These are phyloP conservation scores for Drosophila nikananu DNA, from an alignment of 1,140 invertebrate species.

Conservation along the genomic window DNA sequence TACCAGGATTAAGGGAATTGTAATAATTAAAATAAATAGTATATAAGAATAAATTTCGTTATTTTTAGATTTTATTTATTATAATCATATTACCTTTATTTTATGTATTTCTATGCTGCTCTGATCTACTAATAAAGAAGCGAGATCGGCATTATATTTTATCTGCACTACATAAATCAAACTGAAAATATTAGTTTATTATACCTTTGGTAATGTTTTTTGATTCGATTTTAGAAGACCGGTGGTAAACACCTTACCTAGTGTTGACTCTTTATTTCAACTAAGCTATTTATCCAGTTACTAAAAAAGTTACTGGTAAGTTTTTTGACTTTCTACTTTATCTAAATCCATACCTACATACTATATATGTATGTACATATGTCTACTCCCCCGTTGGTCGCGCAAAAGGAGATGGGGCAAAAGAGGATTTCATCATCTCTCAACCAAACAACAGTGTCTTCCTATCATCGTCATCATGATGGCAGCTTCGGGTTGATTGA, in stretches of 20 bases:
- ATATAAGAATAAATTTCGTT: too few species aligned
- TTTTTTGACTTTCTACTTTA: background rate
- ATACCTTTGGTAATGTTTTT: too few species aligned
- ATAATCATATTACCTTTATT: too few species aligned
- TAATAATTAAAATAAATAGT: too few species aligned
- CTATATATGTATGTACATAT: too few species aligned
- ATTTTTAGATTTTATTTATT: too few species aligned
- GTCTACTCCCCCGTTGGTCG: slow-evolving; percentile 58
- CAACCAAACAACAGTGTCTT: slow-evolving; percentile 51
- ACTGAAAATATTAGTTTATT: too few species aligned
- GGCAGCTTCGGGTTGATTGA: slow-evolving; percentile 72
- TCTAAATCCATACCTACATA: background rate
- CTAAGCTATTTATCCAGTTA: background rate
- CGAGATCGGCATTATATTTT: too few species aligned
- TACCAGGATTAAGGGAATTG: too few species aligned
- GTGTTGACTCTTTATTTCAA: background rate
- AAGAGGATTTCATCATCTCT: slow-evolving; percentile 70
- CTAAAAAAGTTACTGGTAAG: background rate
- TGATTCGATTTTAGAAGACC: background rate
- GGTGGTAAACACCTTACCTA: background rate
- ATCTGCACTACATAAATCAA: too few species aligned
- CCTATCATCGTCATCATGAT: slow-evolving; percentile 32
- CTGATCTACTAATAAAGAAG: too few species aligned
- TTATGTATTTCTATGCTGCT: too few species aligned
- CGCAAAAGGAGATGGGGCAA: slow-evolving; percentile 46